Base-by-base conservation (phyloP, 2,113 vertebrate species). In the Peucedramus taeniatus region DNA sequence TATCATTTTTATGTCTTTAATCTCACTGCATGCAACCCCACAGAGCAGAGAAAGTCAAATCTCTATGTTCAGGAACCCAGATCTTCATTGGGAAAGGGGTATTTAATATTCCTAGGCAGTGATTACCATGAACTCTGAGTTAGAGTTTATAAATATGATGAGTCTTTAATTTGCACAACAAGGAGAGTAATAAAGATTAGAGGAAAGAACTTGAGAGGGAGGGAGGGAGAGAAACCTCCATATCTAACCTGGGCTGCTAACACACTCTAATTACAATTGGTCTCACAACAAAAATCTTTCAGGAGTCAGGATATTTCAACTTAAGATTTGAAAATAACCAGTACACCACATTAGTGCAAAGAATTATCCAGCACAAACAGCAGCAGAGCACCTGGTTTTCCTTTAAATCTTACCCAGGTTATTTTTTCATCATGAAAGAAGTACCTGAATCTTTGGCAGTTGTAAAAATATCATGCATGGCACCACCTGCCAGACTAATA, bases 401-500 rank as follows among this genome's bases (percentile, higher is more conserved):
- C 90, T 91, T 83, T 78, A 68, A 93, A 74, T 64, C 64, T 71
- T 44, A 75, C 56, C 50, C 72, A 39, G 69, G 57, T 75, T 61
- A 51, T 78, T 85, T 93, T 87, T 91, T 65, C 63, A 83, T 75
- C 90, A 69, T 77, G 84, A 72, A 97, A 96, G 85, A 76, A 85
- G 50, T 93, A 78, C 85, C 93, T 92, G 83, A 93, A 92, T 60
- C 85, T 91, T 76, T 35, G 87, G 93, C 89, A 94, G 75, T n/a
- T 81, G 87, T 90, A 90, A 95, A 94, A 94, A 87, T 91, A 84
- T 40, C 59, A 61, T 60, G 90, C 88, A 59, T 61, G 96, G 96
- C 63, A 61, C 97, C 96, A 96, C 97, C 98, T 97, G 96, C 93
- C 51, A 30, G 94, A 89, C 95, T 98, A 97, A 97, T 98, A 97